These are phyloP conservation scores for Acinonyx jubatus DNA, from an alignment of 2,113 vertebrate genomes.

Conservation along the genomic window DNA sequence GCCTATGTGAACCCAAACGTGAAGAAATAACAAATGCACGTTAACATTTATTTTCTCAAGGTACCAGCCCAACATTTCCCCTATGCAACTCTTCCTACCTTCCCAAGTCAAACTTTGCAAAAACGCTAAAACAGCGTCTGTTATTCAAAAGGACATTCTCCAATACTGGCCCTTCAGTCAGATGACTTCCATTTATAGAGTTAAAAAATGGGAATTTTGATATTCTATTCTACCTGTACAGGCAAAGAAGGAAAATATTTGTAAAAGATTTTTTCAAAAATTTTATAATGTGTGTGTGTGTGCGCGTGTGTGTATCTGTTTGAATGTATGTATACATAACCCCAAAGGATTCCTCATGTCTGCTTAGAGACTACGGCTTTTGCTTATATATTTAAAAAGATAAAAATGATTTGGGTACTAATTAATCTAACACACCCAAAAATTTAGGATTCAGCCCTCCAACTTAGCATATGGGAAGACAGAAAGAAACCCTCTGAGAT, in stretches of 20 bases:
- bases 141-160: neutral
- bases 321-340: neutral
- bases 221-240: neutral
- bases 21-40: slow-evolving; percentile 5
- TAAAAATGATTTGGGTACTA: neutral
- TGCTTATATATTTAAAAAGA: slow-evolving; percentile 23
- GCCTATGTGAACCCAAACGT: neutral
- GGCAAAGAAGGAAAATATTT: neutral
- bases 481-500: slow-evolving; percentile 43
- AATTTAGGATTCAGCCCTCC: neutral
- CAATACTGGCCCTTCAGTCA: neutral
- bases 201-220: slow-evolving; percentile 16
- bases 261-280: neutral
- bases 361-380: slow-evolving; percentile 31
- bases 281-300: neutral
- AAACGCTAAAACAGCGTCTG: neutral
- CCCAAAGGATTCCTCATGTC: neutral
- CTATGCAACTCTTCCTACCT: neutral
- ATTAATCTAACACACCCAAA: slow-evolving; percentile 46
- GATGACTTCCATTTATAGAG: neutral
- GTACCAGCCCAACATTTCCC: neutral
- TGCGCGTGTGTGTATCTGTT: no score
- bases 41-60: neutral
- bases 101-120: neutral
- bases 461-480: neutral